Conservation (phyloP, 2,113 vertebrate species). For the Hydrolagus affinis region DNA sequence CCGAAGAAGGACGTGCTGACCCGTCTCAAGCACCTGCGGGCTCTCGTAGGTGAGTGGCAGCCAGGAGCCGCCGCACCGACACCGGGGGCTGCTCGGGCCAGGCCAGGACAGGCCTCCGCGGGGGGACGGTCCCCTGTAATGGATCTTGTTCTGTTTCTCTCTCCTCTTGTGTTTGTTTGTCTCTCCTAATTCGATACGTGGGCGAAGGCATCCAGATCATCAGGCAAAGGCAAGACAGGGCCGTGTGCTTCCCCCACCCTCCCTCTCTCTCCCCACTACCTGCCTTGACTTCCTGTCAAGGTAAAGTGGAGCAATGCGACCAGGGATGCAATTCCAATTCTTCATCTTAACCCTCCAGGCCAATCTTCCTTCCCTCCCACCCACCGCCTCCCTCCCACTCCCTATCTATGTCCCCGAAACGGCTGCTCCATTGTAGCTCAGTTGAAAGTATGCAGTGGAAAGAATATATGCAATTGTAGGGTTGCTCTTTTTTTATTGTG, state of each 20-base stretch:
- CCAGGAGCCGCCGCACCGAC: not conserved
- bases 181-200: not conserved
- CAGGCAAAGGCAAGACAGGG: not conserved
- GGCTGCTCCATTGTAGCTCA: not conserved
- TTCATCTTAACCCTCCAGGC: too few relatives aligned
- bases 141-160: not conserved
- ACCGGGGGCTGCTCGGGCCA: not conserved
- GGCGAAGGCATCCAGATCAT: not conserved
- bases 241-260: not conserved
- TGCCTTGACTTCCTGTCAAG: not conserved
- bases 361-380: not conserved
- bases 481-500: too few relatives aligned
- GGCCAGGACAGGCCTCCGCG: not conserved
- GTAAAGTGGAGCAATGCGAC: not conserved
- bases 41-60: slow-evolving; percentile 76
- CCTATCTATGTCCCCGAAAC: not conserved
- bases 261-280: too few relatives aligned
- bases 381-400: too few relatives aligned
- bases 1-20: slow-evolving; percentile 91
- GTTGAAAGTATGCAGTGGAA: not conserved
- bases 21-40: slow-evolving; percentile 86
- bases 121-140: not conserved
- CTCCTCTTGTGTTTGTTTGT: not conserved
- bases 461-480: too few relatives aligned
- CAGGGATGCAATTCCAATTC: not conserved